These are phyloP conservation scores for Aurelia sp. DNA, from an alignment of 30 jellyfish, hydroid and myxozoan genomes.

Conservation along the genomic window DNA sequence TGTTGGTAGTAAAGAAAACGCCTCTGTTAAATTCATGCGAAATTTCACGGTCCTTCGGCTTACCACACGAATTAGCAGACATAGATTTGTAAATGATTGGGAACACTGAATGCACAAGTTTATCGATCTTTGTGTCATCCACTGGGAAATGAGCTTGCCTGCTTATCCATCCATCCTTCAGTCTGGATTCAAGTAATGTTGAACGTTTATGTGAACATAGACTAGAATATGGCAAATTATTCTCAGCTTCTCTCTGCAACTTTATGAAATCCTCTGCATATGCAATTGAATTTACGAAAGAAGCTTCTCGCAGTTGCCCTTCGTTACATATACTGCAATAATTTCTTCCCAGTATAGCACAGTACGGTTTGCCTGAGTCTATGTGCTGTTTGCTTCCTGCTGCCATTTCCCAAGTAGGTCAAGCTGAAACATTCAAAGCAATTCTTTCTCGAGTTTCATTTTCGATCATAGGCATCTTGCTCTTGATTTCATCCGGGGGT, in stretches of 20 bases:
- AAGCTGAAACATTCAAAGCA: too few relatives aligned
- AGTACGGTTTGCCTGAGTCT: neutral
- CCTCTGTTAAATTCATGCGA: neutral
- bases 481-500: too few relatives aligned
- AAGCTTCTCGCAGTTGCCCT: slow-evolving; percentile 1
- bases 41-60: too few relatives aligned
- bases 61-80: neutral
- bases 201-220: neutral
- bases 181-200: neutral
- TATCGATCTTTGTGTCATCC: neutral
- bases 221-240: neutral
- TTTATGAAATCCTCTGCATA: neutral
- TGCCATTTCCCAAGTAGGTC: neutral
- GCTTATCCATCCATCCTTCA: neutral
- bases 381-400: neutral
- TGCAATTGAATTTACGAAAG: neutral
- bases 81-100: neutral
- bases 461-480: too few relatives aligned
- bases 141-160: neutral
- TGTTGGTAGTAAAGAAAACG: neutral
- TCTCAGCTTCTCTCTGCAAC: neutral
- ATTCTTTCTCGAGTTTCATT: too few relatives aligned
- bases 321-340: neutral
- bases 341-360: neutral
- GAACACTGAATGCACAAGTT: neutral